Conservation (phyloP, 2,797 vertebrate genomes). For the Loriculus beryllinus region DNA sequence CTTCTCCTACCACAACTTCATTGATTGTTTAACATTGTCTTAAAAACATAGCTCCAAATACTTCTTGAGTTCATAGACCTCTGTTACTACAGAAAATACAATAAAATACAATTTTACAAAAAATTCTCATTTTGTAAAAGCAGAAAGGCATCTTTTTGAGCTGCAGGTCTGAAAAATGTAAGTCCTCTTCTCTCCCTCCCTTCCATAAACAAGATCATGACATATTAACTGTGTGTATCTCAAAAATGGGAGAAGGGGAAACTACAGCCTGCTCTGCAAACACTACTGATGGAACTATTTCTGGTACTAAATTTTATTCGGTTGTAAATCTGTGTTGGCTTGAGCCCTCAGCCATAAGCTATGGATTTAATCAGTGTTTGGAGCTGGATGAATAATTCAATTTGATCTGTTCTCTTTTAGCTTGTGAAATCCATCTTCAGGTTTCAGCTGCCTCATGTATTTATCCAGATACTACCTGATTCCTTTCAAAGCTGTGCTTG, state of each 20-base stretch:
- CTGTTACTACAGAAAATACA: background rate
- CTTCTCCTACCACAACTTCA: background rate
- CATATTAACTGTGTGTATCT: background rate
- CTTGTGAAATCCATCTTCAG: constrained; percentile 34
- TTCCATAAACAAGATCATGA: constrained; percentile 4
- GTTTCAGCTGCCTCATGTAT: constrained; percentile 19
- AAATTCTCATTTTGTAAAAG: background rate
- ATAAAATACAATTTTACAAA: background rate
- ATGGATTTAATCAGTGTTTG: constrained; percentile 55
- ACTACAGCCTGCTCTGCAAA: background rate
- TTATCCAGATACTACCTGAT: constrained; percentile 8
- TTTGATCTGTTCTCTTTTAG: constrained; percentile 33
- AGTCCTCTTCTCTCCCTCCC: background rate
- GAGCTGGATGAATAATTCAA: constrained; percentile 53
- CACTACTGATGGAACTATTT: constrained; percentile 18
- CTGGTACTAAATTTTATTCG: constrained; percentile 37
- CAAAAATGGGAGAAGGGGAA: background rate
- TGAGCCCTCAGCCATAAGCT: constrained; percentile 32
- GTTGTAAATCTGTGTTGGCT: constrained; percentile 35
- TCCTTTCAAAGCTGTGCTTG: background rate
- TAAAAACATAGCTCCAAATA: background rate
- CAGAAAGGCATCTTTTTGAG: background rate
- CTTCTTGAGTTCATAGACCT: background rate
- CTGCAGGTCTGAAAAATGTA: background rate
- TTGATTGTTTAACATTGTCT: background rate